Evolutionary conservation across 2,888 invertebrate species (phyloP), one percentile per base, ranked within the genome.

Genomic region (Listrodromus nycthemerus): DNA sequence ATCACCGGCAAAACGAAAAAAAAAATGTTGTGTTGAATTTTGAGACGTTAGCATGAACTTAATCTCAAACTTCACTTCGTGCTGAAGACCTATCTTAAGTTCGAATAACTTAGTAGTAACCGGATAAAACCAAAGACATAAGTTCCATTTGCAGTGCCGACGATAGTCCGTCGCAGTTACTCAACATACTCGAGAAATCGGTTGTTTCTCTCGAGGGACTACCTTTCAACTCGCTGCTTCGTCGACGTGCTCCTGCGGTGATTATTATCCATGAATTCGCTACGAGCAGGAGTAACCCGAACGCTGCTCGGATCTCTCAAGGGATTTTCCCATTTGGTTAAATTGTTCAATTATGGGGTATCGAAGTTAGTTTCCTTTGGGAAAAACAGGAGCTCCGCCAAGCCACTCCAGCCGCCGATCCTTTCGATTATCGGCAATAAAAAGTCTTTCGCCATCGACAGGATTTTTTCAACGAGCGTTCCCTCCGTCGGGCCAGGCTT

Each of bases 341-440:
- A 61, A 61, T 27, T 27, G 61, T 33, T 61, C 61, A 19, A 61
- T n/a, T 30, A 48, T 13, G 16, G 6, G n/a, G 8, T 37, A 45
- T 48, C 48, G 48, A 16, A n/a, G 27, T 69, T n/a, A 16, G 27
- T 16, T 7, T 16, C 24, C 27, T 1, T 21, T 24, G 13, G n/a
- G 67, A n/a, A 45, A 48, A 19, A 69, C 4, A 69, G 67, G n/a
- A 48, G 30, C 3, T 69, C 67, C 30, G 48, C 19, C n/a, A 69
- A 24, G 24, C 48, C 16, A 69, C 8, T 16, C 48, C 48, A 69
- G n/a, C 24, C 30, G 5, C 24, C 66, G 5, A 66, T 37, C 4
- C 21, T 45, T 1, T 66, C 19, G n/a, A 66, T 66, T 66, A 66
- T 66, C 37, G 66, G 24, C 13, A 41, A 24, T 41, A 66, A 19